Evolutionary conservation across 2,113 vertebrate genomes (phyloP).

Genomic region (Pluvialis apricaria): DNA sequence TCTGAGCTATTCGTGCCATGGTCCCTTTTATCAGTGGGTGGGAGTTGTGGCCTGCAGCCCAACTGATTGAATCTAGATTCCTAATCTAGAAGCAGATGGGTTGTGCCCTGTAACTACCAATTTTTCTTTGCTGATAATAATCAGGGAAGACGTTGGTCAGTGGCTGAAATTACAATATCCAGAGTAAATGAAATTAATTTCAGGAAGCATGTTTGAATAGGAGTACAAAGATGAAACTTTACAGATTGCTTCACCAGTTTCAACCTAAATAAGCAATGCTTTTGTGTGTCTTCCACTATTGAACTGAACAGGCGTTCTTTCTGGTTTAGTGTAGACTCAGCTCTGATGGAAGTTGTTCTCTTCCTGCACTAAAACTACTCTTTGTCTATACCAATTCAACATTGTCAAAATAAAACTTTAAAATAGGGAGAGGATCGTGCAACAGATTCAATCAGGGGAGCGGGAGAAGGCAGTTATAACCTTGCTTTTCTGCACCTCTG

Average conservation of each 20-base stretch:
- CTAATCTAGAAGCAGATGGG: background rate
- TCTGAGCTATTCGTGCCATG: rapidly evolving
- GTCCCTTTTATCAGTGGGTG: background rate
- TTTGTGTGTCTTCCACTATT: background rate
- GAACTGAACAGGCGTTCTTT: background rate
- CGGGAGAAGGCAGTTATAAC: background rate
- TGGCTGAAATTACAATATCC: background rate
- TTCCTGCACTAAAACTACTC: background rate
- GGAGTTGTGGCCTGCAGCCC: background rate
- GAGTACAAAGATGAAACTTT: background rate
- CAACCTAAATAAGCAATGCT: background rate
- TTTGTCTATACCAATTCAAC: background rate
- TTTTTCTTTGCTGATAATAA: background rate
- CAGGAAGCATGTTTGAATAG: background rate
- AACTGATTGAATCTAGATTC: background rate
- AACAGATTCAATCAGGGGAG: too few relatives aligned
- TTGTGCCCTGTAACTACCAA: background rate
- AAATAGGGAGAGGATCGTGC: background rate
- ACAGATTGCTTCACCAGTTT: background rate
- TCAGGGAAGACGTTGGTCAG: background rate
- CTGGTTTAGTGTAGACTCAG: background rate
- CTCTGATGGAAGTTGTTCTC: background rate
- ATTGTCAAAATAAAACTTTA: background rate
- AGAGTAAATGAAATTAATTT: background rate
- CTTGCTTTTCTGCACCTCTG: background rate